phyloP scores from a whole-genome alignment of 2,113 vertebrate genomes.

The Barnardius zonarius region DNA sequence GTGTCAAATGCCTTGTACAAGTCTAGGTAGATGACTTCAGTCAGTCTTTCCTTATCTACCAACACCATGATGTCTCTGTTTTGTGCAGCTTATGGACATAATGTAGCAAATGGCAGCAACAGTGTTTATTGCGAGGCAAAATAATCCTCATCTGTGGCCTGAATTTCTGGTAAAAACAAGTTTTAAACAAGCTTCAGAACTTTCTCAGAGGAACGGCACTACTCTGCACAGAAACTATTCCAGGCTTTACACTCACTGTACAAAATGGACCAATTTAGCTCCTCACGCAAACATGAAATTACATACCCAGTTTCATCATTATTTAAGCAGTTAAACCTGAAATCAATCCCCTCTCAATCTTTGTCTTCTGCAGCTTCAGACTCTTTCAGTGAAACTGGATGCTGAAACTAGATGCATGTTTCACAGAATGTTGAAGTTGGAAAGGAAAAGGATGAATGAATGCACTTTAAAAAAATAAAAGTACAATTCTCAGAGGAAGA shows the following conservation, averaged over 20 bases:
- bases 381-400: background rate
- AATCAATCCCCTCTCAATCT: background rate
- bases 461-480: conserved; percentile 6
- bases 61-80: no score
- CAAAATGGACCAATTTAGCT: background rate
- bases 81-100: no score
- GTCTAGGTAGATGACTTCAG: no score
- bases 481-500: background rate
- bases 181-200: background rate
- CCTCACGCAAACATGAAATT: background rate
- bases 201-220: background rate
- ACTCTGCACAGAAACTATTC: background rate
- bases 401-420: background rate
- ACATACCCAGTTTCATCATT: background rate
- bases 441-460: conserved; percentile 5
- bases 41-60: no score
- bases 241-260: background rate
- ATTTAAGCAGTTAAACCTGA: background rate
- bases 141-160: background rate
- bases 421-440: background rate
- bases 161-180: background rate
- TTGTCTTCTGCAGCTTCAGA: background rate
- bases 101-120: background rate
- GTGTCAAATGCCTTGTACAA: no score
- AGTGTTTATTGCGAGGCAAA: background rate